These are phyloP conservation scores for Notothenia rossii DNA, from an alignment of 2,113 vertebrate genomes.

Conservation along the genomic window DNA sequence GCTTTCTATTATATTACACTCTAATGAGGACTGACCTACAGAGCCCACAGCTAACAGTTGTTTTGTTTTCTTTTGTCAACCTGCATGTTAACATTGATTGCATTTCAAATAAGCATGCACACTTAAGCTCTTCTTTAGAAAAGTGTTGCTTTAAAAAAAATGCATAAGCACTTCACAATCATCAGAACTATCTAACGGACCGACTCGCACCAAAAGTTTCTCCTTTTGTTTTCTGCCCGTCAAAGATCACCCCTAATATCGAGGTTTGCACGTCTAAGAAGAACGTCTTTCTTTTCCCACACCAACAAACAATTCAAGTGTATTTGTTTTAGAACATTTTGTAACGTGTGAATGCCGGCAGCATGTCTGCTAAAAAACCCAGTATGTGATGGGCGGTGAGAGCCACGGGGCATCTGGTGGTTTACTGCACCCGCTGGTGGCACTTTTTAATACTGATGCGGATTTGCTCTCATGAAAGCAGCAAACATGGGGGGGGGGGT, in stretches of 20 bases:
- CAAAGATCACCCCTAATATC: constrained; percentile 19
- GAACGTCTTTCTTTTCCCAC: constrained; percentile 45
- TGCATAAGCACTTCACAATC: constrained; percentile 57
- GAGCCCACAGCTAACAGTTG: constrained; percentile 3
- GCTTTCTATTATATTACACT: not conserved
- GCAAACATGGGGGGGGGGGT: constrained; percentile 2
- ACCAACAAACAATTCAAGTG: constrained; percentile 52
- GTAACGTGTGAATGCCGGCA: constrained; percentile 3
- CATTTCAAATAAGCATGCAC: constrained; percentile 44
- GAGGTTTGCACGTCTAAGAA: constrained; percentile 26
- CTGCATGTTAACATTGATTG: constrained; percentile 14
- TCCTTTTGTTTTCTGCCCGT: constrained; percentile 12
- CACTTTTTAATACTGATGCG: constrained; percentile 74
- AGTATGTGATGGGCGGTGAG: constrained; percentile 14
- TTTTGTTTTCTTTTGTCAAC: not conserved
- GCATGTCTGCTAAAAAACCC: constrained; percentile 18
- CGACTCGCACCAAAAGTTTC: constrained; percentile 23
- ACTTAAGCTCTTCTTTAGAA: constrained; percentile 36
- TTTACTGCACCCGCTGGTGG: constrained; percentile 48
- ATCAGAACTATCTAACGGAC: constrained; percentile 40
- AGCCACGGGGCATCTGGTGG: constrained; percentile 39
- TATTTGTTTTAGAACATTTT: constrained; percentile 41
- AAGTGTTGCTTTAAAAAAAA: constrained; percentile 38
- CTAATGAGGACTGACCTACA: not conserved
- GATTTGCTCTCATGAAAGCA: constrained; percentile 62